Conservation (phyloP, 2,113 vertebrate genomes). For the Rafetus swinhoei region DNA sequence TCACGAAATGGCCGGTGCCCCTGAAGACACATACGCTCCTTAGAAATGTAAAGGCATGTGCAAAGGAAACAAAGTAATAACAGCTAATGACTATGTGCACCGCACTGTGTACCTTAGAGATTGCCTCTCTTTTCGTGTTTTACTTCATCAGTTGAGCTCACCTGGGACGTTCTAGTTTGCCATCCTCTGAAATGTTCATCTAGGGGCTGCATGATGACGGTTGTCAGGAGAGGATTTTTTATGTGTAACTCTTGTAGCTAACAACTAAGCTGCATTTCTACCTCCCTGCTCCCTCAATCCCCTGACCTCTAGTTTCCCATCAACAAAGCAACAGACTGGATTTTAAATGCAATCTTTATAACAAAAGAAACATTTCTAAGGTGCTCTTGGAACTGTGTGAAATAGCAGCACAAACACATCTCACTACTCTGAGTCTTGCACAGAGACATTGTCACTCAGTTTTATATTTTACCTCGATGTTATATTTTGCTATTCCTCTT, state of each 20-base stretch:
- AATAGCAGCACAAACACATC: neutral
- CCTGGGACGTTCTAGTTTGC: accelerated
- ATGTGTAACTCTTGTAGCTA: accelerated
- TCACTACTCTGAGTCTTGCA: neutral
- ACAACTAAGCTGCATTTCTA: neutral
- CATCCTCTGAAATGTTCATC: neutral
- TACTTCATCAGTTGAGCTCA: conserved; percentile 32
- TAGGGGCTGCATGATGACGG: neutral
- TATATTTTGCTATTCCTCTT: conserved; percentile 3
- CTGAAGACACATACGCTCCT: accelerated
- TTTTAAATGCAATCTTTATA: neutral
- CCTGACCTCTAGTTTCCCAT: neutral
- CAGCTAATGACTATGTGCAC: neutral
- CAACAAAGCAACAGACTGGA: accelerated
- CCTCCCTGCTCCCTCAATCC: neutral
- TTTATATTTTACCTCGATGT: neutral
- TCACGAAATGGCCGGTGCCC: neutral
- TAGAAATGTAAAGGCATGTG: neutral
- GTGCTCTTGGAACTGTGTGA: neutral
- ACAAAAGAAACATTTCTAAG: neutral
- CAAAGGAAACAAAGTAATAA: neutral
- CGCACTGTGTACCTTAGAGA: conserved; percentile 5
- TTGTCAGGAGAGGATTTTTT: neutral
- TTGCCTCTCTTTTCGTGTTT: conserved; percentile 1
- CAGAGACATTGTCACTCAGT: neutral